Percentiles rank a stretch among this genome's conserved stretches.
phyloP scores from a whole-genome alignment of 2,888 invertebrate species.

The Gymnocheta viridis region DNA sequence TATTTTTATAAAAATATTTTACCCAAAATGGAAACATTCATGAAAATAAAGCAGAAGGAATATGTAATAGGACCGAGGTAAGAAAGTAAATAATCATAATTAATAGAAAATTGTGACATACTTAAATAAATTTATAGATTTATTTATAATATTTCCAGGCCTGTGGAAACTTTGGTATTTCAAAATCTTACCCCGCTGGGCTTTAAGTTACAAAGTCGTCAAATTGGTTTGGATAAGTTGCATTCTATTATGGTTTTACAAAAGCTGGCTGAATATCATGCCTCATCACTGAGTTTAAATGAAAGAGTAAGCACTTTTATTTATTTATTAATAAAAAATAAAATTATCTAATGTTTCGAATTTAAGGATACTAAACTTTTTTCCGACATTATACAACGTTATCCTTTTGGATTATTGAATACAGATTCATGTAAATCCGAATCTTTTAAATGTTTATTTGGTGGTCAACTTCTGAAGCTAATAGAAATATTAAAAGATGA shows the following conservation, averaged over 20 bases:
- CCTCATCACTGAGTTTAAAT: conserved; percentile 83
- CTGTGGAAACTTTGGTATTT: conserved; percentile 79
- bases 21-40: conserved; percentile 81
- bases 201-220: conserved; percentile 83
- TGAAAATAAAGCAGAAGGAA: conserved; percentile 77
- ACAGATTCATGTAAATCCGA: conserved; percentile 77
- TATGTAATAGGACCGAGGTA: conserved; percentile 78
- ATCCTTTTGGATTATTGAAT: conserved; percentile 77
- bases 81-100: conserved; percentile 10
- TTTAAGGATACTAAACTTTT: conserved; percentile 72
- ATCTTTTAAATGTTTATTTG: conserved; percentile 77
- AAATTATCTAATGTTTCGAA: not conserved
- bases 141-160: conserved; percentile 76
- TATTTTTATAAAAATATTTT: conserved; percentile 81
- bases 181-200: conserved; percentile 82
- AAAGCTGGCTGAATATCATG: conserved; percentile 84
- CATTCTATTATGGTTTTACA: conserved; percentile 83
- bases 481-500: conserved; percentile 74
- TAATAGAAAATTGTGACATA: not conserved
- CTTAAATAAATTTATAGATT: conserved; percentile 72
- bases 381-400: conserved; percentile 73
- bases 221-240: conserved; percentile 83
- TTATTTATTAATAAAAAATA: not conserved
- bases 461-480: conserved; percentile 78
- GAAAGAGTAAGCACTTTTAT: conserved; percentile 79